These are phyloP conservation scores for Hylaea fasciaria DNA, from an alignment of 2,888 invertebrate genomes.

Conservation along the genomic window DNA sequence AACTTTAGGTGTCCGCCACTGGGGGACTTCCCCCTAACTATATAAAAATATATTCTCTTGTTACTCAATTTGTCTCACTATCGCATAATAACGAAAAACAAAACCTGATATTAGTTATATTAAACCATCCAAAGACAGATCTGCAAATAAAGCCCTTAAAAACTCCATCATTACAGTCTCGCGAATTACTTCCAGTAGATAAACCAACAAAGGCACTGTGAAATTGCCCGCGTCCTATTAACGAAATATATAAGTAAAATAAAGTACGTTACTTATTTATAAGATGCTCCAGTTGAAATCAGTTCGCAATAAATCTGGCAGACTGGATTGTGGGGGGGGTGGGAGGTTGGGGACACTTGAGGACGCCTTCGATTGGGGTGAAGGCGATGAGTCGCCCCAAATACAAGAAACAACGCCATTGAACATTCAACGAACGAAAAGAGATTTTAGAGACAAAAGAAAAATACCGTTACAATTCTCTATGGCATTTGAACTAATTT, in stretches of 20 bases:
- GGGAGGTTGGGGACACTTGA: conserved; percentile 12
- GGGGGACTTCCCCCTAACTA: too few species aligned
- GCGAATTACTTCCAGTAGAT: background rate
- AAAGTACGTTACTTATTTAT: background rate
- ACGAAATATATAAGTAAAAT: background rate
- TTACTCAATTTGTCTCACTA: too few species aligned
- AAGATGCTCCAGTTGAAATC: conserved; percentile 28
- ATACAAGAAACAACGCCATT: conserved; percentile 32
- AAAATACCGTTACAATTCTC: too few species aligned
- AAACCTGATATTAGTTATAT: too few species aligned
- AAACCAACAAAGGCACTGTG: conserved; percentile 10
- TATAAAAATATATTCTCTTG: too few species aligned
- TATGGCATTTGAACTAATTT: too few species aligned
- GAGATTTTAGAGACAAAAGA: too few species aligned
- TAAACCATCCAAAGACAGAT: too few species aligned
- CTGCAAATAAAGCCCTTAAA: too few species aligned
- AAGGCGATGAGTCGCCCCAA: conserved; percentile 33
- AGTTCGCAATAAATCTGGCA: conserved; percentile 39
- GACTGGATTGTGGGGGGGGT: conserved; percentile 20
- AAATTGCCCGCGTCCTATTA: background rate
- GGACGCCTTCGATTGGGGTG: conserved; percentile 15
- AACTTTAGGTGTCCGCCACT: too few species aligned
- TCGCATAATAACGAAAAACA: too few species aligned
- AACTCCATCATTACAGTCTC: too few species aligned
- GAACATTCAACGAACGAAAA: background rate